Base-by-base conservation (phyloP, 2,113 vertebrate genomes). In the Brachirus orientalis region DNA sequence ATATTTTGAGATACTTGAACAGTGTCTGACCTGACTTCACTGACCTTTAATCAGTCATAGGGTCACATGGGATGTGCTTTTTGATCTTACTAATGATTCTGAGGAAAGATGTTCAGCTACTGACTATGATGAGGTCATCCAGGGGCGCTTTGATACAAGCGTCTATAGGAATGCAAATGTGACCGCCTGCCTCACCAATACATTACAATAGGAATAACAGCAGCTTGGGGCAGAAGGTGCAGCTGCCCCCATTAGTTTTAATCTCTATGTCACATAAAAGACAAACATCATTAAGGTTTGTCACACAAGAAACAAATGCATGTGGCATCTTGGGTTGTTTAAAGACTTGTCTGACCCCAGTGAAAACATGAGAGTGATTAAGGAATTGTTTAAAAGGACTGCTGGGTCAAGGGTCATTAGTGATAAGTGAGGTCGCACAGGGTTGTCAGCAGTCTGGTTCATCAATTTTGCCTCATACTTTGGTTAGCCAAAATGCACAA, bases 91-190 rank as follows among this genome's bases (percentile, higher is more conserved):
- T 87, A 77, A 88, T 81, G 73, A 55, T 67, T 76, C 61, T 80
- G 80, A 89, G 36, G 78, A 86, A 80, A 69, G 47, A 33, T 58
- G 56, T 55, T 44, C 56, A 33, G 79, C 79, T 69, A 61, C 79
- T 64, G 82, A 76, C 62, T 59, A 45, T 5, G 22, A 10, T 33
- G 84, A 77, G 88, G 86, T 88, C 89, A 88, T 75, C 59, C 60
- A 68, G 73, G 57, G 77, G 78, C 51, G 61, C 69, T 78, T 73
- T 79, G 81, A 87, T 81, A 79, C 11, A 2, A 73, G 58, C 52
- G 76, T 80, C 88, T 84, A 87, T 90, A 83, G 83, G 76, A 75
- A 92, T 92, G 90, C 87, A 88, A 92, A 92, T 92, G 86, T 88
- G 74, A 68, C 79, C 57, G 61, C 45, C 72, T 77, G 77, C 69